These are phyloP conservation scores for Heterodera schachtii DNA, from an alignment of 1,140 invertebrate species.

Conservation along the genomic window DNA sequence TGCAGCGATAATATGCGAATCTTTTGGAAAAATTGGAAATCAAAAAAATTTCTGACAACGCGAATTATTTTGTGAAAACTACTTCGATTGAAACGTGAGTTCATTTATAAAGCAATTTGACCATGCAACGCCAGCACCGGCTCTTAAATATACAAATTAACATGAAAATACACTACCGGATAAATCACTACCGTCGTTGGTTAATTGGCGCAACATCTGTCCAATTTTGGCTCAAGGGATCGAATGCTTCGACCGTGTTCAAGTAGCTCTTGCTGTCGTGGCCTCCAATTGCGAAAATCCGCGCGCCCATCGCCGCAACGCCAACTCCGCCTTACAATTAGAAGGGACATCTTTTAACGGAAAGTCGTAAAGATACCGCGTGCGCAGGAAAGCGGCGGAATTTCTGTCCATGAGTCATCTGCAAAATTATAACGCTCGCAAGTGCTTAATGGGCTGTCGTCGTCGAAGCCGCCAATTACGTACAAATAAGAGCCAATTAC, in stretches of 20 bases:
- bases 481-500: conserved; percentile 72
- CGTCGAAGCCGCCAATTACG: conserved; percentile 88
- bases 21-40: too few species aligned
- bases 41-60: too few species aligned
- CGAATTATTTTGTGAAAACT: too few species aligned
- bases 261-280: conserved; percentile 68
- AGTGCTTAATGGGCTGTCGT: conserved; percentile 83
- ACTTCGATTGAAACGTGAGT: neutral
- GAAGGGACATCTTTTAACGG: neutral
- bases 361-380: conserved; percentile 65
- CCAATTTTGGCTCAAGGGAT: conserved; percentile 66
- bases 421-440: conserved; percentile 81
- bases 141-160: conserved; percentile 36
- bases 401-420: conserved; percentile 79
- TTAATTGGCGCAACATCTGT: conserved; percentile 62
- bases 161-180: neutral
- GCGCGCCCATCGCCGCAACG: conserved; percentile 53
- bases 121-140: conserved; percentile 52
- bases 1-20: too few species aligned
- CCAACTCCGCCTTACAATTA: conserved; percentile 47
- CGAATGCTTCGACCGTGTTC: conserved; percentile 67
- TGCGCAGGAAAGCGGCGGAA: conserved; percentile 78
- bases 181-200: conserved; percentile 46
- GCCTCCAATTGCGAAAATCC: conserved; percentile 68
- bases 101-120: conserved; percentile 71